Evolutionary conservation across 2,888 invertebrate genomes (phyloP).

Genomic region (Gonocerus acuteangulatus): DNA sequence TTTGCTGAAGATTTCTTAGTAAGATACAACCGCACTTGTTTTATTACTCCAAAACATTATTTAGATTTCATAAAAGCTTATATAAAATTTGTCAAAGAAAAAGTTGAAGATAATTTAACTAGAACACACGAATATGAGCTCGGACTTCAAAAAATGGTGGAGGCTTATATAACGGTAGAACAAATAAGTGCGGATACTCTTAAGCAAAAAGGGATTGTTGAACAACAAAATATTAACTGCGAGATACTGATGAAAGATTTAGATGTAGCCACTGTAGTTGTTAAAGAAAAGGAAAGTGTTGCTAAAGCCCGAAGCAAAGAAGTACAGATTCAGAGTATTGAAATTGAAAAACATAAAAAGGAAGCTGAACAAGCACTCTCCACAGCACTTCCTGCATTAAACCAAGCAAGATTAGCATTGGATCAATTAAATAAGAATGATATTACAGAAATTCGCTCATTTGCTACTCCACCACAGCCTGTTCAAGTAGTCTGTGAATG

Average conservation of each 20-base stretch:
- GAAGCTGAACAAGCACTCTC: slow-evolving; percentile 75
- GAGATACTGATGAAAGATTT: not conserved
- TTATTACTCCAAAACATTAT: slow-evolving; percentile 87
- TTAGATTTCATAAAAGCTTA: slow-evolving; percentile 79
- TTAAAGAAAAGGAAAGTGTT: slow-evolving; percentile 68
- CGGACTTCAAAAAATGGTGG: slow-evolving; percentile 74
- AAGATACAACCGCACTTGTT: slow-evolving; percentile 71
- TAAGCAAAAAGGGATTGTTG: slow-evolving; percentile 1
- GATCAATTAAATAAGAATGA: slow-evolving; percentile 79
- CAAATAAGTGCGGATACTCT: slow-evolving; percentile 56
- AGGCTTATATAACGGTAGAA: slow-evolving; percentile 70
- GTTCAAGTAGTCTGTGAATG: slow-evolving; percentile 79
- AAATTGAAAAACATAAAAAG: slow-evolving; percentile 71
- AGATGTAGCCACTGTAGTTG: slow-evolving; percentile 56
- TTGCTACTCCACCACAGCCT: slow-evolving; percentile 37
- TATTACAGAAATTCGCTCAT: slow-evolving; percentile 70
- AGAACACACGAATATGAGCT: slow-evolving; percentile 44
- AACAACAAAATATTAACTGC: not conserved
- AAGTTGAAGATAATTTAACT: slow-evolving; percentile 44
- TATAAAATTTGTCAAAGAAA: slow-evolving; percentile 64
- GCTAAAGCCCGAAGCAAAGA: slow-evolving; percentile 72
- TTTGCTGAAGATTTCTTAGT: slow-evolving; percentile 66
- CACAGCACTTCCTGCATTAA: slow-evolving; percentile 76
- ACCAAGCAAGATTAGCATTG: slow-evolving; percentile 70
- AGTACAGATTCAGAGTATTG: slow-evolving; percentile 70